Percentiles rank a stretch among this genome's conserved stretches.
phyloP scores from a whole-genome alignment of 2,888 invertebrate genomes.

The Cyaniris semiargus region DNA sequence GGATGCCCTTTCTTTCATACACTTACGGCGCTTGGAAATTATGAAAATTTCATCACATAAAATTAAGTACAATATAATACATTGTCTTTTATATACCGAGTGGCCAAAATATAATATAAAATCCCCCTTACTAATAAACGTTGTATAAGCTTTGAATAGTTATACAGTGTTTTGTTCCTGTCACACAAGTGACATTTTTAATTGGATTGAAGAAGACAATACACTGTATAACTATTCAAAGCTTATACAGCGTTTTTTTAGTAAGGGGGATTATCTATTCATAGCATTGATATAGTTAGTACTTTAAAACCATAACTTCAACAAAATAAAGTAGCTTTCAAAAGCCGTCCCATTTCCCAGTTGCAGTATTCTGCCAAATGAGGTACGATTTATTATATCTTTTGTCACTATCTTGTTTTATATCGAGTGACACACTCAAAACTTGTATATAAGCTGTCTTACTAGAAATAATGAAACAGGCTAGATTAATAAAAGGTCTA shows the following conservation, averaged over 20 bases:
- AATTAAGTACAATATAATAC: slow-evolving; percentile 4
- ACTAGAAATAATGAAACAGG: background rate
- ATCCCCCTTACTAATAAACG: too few species aligned
- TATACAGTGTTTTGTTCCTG: too few species aligned
- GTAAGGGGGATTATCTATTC: too few species aligned
- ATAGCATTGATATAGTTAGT: background rate
- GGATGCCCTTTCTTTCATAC: background rate
- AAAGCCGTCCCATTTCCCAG: background rate
- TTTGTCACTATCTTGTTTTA: background rate
- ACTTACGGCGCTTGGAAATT: background rate
- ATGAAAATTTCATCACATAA: background rate
- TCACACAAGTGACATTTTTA: too few species aligned
- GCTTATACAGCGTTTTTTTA: too few species aligned
- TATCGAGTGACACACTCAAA: background rate
- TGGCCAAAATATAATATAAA: background rate
- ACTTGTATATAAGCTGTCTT: background rate
- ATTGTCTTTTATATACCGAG: background rate
- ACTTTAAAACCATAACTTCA: background rate
- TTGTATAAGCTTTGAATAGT: too few species aligned
- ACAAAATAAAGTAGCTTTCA: background rate
- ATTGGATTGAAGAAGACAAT: too few species aligned
- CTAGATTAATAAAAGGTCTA: background rate
- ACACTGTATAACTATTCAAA: too few species aligned
- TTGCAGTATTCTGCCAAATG: background rate
- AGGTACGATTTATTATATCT: background rate